Evolutionary conservation across 2,888 invertebrate genomes (phyloP), one percentile per base, ranked within the genome.

Genomic region (Chesias legatella): DNA sequence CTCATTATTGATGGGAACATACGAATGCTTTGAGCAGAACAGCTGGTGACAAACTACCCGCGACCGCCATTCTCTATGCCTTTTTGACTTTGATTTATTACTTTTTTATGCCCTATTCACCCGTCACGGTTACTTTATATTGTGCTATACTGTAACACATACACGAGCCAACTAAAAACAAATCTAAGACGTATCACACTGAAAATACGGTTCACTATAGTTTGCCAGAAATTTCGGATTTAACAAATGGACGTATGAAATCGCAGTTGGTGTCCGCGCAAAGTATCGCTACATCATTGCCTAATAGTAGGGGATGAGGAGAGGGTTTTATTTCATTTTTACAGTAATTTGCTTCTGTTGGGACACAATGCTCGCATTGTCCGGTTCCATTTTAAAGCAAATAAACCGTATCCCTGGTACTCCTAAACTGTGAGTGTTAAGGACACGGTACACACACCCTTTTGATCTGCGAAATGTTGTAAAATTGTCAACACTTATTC

Each of bases 71-170:
- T 89, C 82, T 82, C 79, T 83, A 81, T 84, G 88, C 88, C 88
- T 86, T 88, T 88, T 89, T 88, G 88, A 89, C 88, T 89, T 88
- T 89, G 88, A 89, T 88, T 88, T 89, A 89, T 88, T 75, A 60
- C 56, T 80, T 88, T 88, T 89, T 89, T 88, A 86, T 88, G 68
- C 79, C 67, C 81, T 79, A 85, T 88, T 86, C 88, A 85, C 75
- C 73, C 83, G 85, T 81, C 86, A 85, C 71, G 80, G 77, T 68
- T 73, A 68, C 78, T 83, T 82, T 73, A 68, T 63, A 82, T 74
- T 76, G 66, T 72, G 72, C 70, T 73, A 17, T 17, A 66, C 67
- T 62, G 62, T 60, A 57, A 53, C 60, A 43, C 57, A 42, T 51
- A 62, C 58, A 48, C 50, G 34, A 28, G 27, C 31, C 22, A 4